These are phyloP conservation scores for Pionites leucogaster DNA, from an alignment of 2,113 vertebrate species.

Conservation along the genomic window DNA sequence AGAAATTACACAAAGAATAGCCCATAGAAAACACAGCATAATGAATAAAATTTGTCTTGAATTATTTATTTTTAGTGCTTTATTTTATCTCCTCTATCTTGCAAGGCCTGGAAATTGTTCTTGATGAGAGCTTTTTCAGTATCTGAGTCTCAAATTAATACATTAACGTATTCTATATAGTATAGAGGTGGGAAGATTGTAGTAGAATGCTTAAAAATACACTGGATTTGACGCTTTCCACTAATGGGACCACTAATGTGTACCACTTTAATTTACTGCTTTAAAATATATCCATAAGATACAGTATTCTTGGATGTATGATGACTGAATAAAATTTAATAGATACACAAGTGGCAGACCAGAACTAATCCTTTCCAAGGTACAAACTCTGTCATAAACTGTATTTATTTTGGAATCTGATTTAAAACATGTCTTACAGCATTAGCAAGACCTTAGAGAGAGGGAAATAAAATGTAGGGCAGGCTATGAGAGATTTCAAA, in stretches of 20 bases:
- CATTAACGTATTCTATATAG: conserved; percentile 5
- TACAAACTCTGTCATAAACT: neutral
- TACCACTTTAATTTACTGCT: conserved; percentile 4
- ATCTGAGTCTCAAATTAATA: conserved; percentile 50
- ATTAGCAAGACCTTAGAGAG: conserved; percentile 10
- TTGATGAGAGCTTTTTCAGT: conserved; percentile 33
- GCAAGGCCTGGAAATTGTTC: conserved; percentile 35
- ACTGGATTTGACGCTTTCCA: neutral
- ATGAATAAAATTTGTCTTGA: conserved; percentile 68
- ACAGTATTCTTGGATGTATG: neutral
- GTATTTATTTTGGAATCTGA: conserved; percentile 48
- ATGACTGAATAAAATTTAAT: neutral
- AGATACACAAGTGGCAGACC: neutral
- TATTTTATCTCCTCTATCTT: conserved; percentile 58
- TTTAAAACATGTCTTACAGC: conserved; percentile 27
- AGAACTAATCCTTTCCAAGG: conserved; percentile 37
- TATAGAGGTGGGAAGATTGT: neutral
- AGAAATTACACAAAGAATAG: conserved; percentile 67
- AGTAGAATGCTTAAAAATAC: conserved; percentile 18
- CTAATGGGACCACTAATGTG: conserved; percentile 38
- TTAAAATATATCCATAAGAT: neutral
- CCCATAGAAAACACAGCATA: conserved; percentile 30
- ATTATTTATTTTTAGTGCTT: conserved; percentile 73
- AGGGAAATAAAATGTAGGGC: neutral
- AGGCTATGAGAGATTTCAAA: neutral